Conservation (phyloP, 1,140 invertebrate species). For the Drosophila bocqueti region DNA sequence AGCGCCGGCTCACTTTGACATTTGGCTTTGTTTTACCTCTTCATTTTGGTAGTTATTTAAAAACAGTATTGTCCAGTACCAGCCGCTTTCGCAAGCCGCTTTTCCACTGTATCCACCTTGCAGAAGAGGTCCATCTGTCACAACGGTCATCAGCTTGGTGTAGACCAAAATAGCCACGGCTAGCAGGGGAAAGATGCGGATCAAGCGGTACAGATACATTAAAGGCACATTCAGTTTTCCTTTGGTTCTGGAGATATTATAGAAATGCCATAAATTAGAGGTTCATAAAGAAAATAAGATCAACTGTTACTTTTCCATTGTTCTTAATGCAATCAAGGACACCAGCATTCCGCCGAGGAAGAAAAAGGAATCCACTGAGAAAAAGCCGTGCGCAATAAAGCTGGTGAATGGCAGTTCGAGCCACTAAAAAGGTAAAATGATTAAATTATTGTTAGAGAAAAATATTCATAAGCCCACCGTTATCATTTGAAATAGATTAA, state of each 20-base stretch:
- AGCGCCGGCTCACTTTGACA: no score
- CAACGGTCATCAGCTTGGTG: constrained; percentile 25
- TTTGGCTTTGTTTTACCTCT: constrained; percentile 2
- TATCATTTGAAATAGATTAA: constrained; percentile 46
- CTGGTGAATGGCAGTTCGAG: constrained; percentile 85
- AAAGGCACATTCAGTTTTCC: constrained; percentile 61
- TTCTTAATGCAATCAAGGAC: constrained; percentile 87
- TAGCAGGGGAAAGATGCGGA: constrained; percentile 58
- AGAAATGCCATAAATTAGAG: neutral
- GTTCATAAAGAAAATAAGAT: constrained; percentile 1
- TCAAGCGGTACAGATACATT: constrained; percentile 67
- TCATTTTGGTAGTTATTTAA: constrained; percentile 53
- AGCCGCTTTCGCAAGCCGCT: constrained; percentile 57
- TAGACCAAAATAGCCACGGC: constrained; percentile 50
- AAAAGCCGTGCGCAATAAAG: constrained; percentile 86
- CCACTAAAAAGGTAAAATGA: constrained; percentile 48
- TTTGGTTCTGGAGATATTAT: constrained; percentile 16
- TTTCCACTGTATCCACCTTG: constrained; percentile 19
- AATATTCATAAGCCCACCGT: constrained; percentile 19
- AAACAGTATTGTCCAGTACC: constrained; percentile 62
- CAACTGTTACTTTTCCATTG: constrained; percentile 87
- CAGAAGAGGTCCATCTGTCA: constrained; percentile 42
- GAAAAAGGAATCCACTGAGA: constrained; percentile 90
- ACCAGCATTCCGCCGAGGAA: constrained; percentile 89
- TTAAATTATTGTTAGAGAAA: neutral